Evolutionary conservation across 2,113 vertebrate genomes (phyloP).

Genomic region (Scophthalmus maximus): DNA sequence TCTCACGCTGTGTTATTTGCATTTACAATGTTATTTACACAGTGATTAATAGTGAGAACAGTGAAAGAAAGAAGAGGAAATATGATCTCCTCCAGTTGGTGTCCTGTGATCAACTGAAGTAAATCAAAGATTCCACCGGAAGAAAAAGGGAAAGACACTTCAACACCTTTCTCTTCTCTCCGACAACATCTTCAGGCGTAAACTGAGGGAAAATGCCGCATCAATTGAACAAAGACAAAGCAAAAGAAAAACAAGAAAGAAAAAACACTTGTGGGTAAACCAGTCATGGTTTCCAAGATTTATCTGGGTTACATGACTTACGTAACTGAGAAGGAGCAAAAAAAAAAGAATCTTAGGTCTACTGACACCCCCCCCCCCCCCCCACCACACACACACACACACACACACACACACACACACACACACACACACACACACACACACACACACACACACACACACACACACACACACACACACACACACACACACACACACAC

Average conservation of each 20-base stretch:
- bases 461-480: too few relatives aligned
- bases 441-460: constrained; percentile 16
- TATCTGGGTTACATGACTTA: constrained; percentile 30
- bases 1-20: background rate
- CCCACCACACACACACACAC: too few relatives aligned
- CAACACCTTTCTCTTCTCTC: background rate
- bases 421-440: constrained; percentile 12
- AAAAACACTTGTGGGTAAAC: constrained; percentile 13
- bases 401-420: background rate
- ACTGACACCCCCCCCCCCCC: too few relatives aligned
- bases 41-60: background rate
- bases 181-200: background rate
- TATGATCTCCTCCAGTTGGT: background rate
- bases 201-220: background rate
- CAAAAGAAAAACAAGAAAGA: background rate
- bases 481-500: too few relatives aligned
- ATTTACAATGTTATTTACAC: background rate
- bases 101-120: background rate
- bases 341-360: background rate
- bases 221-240: background rate
- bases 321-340: background rate
- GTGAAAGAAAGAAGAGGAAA: background rate
- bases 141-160: background rate
- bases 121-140: background rate
- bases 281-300: constrained; percentile 17